Conservation (phyloP, 30 jellyfish, hydroid and myxozoan species). For the Aurelia aurita complex sp. Pacific region DNA sequence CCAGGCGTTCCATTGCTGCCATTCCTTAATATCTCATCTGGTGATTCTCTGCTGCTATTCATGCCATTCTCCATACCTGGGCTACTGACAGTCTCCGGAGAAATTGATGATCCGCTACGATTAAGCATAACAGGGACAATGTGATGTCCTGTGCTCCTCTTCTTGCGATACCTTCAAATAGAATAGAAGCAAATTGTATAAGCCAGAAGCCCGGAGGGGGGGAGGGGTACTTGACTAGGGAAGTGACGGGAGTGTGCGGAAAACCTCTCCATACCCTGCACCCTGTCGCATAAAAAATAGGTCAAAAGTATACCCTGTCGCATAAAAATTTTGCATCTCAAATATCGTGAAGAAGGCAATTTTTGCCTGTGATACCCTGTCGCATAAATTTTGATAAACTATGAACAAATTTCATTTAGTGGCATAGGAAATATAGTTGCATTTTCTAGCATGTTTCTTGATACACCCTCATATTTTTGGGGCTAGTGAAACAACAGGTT, state of each 20-base stretch:
- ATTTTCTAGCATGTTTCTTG: too few relatives aligned
- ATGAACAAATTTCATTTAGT: too few relatives aligned
- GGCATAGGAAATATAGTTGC: too few relatives aligned
- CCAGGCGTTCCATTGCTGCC: background rate
- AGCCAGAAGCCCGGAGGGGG: background rate
- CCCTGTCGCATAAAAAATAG: too few relatives aligned
- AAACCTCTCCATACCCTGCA: too few relatives aligned
- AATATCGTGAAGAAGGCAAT: too few relatives aligned
- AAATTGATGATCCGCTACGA: constrained; percentile 57
- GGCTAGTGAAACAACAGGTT: too few relatives aligned
- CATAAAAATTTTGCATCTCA: too few relatives aligned
- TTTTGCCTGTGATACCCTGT: background rate
- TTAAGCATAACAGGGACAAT: constrained; percentile 52
- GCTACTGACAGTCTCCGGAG: constrained; percentile 58
- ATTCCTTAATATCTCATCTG: constrained; percentile 56
- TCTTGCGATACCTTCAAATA: constrained; percentile 42
- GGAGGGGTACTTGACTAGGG: too few relatives aligned
- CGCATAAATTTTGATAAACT: background rate
- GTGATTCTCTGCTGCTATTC: constrained; percentile 64
- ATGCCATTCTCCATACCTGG: constrained; percentile 62
- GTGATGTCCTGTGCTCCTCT: constrained; percentile 21
- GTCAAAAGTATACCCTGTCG: too few relatives aligned
- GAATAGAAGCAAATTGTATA: background rate
- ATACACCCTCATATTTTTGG: too few relatives aligned
- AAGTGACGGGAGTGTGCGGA: too few relatives aligned